Evolutionary conservation across 92 coral and sea anemone species (phyloP).

Genomic region (Parazoanthus darwini): DNA sequence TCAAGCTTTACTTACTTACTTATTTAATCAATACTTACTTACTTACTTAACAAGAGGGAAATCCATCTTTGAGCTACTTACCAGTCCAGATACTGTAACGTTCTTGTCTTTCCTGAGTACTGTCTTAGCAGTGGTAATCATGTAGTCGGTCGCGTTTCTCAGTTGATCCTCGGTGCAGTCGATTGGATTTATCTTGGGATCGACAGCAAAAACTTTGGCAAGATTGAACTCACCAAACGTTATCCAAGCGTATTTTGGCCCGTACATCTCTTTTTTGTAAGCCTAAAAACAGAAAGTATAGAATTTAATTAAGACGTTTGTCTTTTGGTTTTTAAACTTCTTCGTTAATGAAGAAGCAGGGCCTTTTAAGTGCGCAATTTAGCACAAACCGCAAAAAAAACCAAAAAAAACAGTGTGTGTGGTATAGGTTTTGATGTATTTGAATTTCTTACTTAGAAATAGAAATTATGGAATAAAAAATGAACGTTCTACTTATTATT

Average conservation of each 20-base stretch:
- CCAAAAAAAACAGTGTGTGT: no score
- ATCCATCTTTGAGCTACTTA: slow-evolving; percentile 42
- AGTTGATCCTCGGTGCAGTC: slow-evolving; percentile 64
- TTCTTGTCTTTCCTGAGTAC: slow-evolving; percentile 71
- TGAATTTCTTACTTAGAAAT: no score
- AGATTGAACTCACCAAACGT: slow-evolving; percentile 68
- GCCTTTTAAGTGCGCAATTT: no score
- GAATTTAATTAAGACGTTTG: background rate
- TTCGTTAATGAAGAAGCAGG: background rate
- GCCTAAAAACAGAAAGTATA: slow-evolving; percentile 56
- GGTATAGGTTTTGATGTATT: no score
- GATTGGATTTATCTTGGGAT: background rate
- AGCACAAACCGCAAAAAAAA: no score
- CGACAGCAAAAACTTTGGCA: slow-evolving; percentile 3
- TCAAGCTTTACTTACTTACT: no score
- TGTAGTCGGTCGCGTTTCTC: slow-evolving; percentile 68
- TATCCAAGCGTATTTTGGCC: slow-evolving; percentile 90
- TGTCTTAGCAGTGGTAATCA: slow-evolving; percentile 62
- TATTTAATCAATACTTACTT: background rate
- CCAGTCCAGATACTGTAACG: slow-evolving; percentile 82
- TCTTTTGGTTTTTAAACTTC: background rate
- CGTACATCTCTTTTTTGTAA: slow-evolving; percentile 78
- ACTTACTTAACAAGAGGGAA: no score
- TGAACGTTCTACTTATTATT: no score
- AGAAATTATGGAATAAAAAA: no score